These are phyloP conservation scores for Sminthurinus aureus DNA, from an alignment of 2,888 invertebrate species.

Conservation along the genomic window DNA sequence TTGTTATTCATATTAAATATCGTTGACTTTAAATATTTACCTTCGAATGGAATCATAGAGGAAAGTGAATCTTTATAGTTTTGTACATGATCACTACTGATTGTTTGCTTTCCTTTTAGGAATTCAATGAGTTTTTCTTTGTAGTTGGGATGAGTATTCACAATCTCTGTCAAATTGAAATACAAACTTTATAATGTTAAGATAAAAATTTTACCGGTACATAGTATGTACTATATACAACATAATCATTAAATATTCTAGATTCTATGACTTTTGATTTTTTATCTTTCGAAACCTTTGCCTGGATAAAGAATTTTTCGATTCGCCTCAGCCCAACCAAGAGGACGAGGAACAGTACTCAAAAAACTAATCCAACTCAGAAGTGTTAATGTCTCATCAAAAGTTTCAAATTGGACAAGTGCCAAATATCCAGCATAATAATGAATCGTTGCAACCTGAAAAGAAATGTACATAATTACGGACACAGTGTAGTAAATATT, in stretches of 20 bases:
- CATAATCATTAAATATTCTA: too few relatives aligned
- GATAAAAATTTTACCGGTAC: too few relatives aligned
- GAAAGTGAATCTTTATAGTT: constrained; percentile 13
- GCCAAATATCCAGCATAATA: constrained; percentile 51
- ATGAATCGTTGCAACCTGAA: constrained; percentile 30
- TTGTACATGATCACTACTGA: constrained; percentile 7
- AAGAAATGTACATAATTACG: not conserved
- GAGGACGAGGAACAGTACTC: constrained; percentile 44
- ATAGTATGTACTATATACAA: too few relatives aligned
- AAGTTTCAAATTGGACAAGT: constrained; percentile 42
- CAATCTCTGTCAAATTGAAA: not conserved
- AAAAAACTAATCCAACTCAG: constrained; percentile 51
- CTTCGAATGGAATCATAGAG: constrained; percentile 15
- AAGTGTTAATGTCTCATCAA: not conserved
- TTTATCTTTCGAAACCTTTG: too few relatives aligned
- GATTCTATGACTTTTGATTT: not conserved
- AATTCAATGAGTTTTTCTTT: constrained; percentile 5
- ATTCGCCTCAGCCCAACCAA: constrained; percentile 45
- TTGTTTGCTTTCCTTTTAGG: constrained; percentile 19
- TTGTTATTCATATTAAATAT: too few relatives aligned
- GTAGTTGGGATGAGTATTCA: constrained; percentile 17
- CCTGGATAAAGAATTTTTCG: constrained; percentile 31
- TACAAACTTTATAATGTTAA: not conserved
- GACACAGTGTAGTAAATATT: constrained; percentile 15
- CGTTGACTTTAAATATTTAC: too few relatives aligned